These are phyloP conservation scores for Cyprinodon brontotheroides DNA, from an alignment of 2,113 vertebrate genomes.

Conservation along the genomic window DNA sequence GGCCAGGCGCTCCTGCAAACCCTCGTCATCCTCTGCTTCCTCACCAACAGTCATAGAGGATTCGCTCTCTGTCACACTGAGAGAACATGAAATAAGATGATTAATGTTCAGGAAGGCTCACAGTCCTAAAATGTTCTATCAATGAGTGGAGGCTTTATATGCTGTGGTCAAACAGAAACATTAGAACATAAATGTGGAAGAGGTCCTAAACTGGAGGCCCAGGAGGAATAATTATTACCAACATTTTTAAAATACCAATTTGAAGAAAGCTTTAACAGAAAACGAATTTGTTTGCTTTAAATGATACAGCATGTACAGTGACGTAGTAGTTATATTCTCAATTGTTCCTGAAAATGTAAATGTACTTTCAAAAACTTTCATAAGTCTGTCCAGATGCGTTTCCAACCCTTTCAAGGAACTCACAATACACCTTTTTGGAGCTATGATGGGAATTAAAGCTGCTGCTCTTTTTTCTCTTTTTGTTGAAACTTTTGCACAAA, in stretches of 20 bases:
- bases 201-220: no score
- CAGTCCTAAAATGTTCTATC: background rate
- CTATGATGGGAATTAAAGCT: no score
- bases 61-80: conserved; percentile 79
- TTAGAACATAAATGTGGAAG: no score
- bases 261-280: background rate
- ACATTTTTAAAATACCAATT: background rate
- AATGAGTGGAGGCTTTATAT: background rate
- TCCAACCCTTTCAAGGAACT: no score
- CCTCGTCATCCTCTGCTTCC: conserved; percentile 85
- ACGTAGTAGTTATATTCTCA: background rate
- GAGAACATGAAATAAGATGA: background rate
- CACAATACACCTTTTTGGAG: no score
- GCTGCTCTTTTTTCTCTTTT: no score
- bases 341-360: background rate
- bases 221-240: no score
- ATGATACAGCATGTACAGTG: background rate
- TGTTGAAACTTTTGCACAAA: no score
- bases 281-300: background rate
- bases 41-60: conserved; percentile 27
- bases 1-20: conserved; percentile 87
- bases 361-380: no score
- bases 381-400: no score
- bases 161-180: background rate
- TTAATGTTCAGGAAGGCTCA: background rate